Percentiles rank a stretch among this genome's conserved stretches.
Evolutionary conservation across 2,888 invertebrate species (phyloP).

Genomic region (Hydroisotoma schaefferi): DNA sequence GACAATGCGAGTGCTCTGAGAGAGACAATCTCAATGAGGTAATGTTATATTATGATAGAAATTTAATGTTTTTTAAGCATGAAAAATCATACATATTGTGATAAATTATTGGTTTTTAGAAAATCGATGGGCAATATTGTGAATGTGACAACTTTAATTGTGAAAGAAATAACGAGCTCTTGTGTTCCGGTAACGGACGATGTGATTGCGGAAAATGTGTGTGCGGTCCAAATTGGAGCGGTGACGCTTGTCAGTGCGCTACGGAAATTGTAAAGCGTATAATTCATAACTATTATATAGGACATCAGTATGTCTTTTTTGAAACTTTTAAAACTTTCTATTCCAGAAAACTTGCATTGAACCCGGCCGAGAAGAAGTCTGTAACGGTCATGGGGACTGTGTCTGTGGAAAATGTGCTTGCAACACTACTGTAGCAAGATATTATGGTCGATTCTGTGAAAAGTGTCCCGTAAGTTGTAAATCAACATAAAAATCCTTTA

Average conservation of each 20-base stretch:
- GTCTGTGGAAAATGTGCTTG: conserved; percentile 32
- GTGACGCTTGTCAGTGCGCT: conserved; percentile 31
- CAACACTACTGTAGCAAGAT: conserved; percentile 8
- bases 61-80: no score
- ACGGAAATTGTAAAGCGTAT: conserved; percentile 16
- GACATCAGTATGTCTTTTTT: background rate
- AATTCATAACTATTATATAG: background rate
- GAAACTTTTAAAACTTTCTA: background rate
- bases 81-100: no score
- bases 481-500: background rate
- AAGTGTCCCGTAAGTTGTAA: conserved; percentile 25
- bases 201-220: conserved; percentile 38
- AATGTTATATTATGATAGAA: background rate
- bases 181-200: conserved; percentile 35
- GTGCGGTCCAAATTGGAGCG: conserved; percentile 31
- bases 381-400: conserved; percentile 32
- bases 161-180: background rate
- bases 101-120: conserved; percentile 6
- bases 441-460: conserved; percentile 34
- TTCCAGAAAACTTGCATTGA: conserved; percentile 22
- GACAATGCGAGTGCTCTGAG: conserved; percentile 54
- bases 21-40: conserved; percentile 20
- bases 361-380: conserved; percentile 16
- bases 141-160: conserved; percentile 38
- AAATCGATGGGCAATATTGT: conserved; percentile 25